These are phyloP conservation scores for Tenrec ecaudatus DNA, from an alignment of 2,113 vertebrate species.

Conservation along the genomic window DNA sequence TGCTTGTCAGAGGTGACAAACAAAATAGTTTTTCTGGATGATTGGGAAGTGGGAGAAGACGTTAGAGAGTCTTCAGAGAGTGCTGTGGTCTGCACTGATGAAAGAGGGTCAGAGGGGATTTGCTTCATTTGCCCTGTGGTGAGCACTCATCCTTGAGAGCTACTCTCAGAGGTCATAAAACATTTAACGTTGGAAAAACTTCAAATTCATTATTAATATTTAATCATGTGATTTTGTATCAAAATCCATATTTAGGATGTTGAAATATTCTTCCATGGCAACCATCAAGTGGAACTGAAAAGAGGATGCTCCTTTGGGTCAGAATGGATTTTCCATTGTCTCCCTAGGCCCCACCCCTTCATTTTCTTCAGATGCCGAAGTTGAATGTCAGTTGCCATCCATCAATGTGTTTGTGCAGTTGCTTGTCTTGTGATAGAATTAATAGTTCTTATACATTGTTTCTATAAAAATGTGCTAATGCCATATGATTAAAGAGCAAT, in stretches of 20 bases:
- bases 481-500: not conserved
- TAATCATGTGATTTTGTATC: conserved; percentile 11
- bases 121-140: not conserved
- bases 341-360: not conserved
- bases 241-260: not conserved
- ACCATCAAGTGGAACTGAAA: not conserved
- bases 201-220: not conserved
- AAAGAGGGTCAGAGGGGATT: accelerated
- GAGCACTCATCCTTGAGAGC: not conserved
- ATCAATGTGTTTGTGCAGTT: not conserved
- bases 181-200: not conserved
- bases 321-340: not conserved
- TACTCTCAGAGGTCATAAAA: not conserved
- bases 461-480: not conserved
- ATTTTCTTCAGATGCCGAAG: not conserved
- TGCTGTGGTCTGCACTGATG: not conserved
- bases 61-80: not conserved
- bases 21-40: too few species aligned
- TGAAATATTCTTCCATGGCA: not conserved
- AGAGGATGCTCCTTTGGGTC: not conserved
- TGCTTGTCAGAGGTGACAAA: not conserved
- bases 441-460: not conserved
- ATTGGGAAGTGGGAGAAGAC: not conserved
- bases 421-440: not conserved
- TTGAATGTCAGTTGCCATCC: not conserved